These are phyloP conservation scores for Telmatherina bonti DNA, from an alignment of 2,797 vertebrate genomes.

Conservation along the genomic window DNA sequence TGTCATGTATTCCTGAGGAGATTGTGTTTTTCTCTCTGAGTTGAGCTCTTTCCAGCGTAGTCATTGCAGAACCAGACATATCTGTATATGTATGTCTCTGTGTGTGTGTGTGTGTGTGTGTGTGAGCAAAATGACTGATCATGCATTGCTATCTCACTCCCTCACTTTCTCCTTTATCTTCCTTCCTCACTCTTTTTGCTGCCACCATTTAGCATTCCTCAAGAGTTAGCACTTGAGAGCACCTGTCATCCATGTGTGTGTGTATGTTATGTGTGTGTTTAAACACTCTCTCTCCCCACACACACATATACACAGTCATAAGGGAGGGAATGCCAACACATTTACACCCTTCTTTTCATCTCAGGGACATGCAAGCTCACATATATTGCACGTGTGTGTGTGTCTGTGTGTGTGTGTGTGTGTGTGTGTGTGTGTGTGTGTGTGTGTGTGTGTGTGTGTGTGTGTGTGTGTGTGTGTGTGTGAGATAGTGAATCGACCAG, in stretches of 20 bases:
- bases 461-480: conserved; percentile 27
- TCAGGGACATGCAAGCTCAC: conserved; percentile 45
- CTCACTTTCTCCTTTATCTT: conserved; percentile 58
- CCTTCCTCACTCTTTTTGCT: conserved; percentile 28
- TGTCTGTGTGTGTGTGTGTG: conserved; percentile 23
- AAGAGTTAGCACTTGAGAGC: conserved; percentile 55
- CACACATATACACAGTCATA: conserved; percentile 17
- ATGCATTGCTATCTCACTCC: conserved; percentile 27
- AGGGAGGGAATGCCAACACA: conserved; percentile 45
- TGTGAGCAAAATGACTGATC: conserved; percentile 44
- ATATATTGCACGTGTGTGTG: conserved; percentile 14
- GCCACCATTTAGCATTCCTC: conserved; percentile 37
- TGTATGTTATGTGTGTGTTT: conserved; percentile 30
- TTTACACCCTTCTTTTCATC: conserved; percentile 65
- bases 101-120: conserved; percentile 31
- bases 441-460: too few species aligned
- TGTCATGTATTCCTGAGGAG: conserved; percentile 13
- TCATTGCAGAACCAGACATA: conserved; percentile 68
- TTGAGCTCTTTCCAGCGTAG: conserved; percentile 58
- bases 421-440: conserved; percentile 26
- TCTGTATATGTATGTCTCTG: conserved; percentile 65
- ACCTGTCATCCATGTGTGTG: conserved; percentile 53
- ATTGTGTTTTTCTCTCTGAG: conserved; percentile 23
- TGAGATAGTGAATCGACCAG: conserved; percentile 30
- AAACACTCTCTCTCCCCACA: conserved; percentile 41